Conservation (phyloP, 2,888 invertebrate genomes). For the Dynastes tityus region DNA sequence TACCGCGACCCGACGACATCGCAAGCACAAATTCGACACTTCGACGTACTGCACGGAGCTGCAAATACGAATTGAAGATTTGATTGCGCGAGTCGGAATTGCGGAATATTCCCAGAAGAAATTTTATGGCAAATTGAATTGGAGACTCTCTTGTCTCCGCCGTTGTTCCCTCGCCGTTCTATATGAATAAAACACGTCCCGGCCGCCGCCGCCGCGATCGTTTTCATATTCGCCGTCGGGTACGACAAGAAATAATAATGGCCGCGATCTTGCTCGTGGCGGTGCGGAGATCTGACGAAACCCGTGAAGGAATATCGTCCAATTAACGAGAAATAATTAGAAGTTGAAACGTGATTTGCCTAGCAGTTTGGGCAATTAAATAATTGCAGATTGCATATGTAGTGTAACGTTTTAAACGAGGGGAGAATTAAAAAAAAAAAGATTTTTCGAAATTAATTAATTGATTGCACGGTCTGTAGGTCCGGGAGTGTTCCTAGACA, state of each 20-base stretch:
- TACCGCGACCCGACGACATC: background rate
- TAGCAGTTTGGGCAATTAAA: too few relatives aligned
- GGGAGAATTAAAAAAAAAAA: too few relatives aligned
- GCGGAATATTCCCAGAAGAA: conserved; percentile 46
- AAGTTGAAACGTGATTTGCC: background rate
- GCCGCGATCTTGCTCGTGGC: conserved; percentile 18
- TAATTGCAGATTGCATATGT: too few relatives aligned
- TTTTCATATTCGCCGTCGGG: conserved; percentile 36
- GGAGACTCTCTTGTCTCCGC: conserved; percentile 28
- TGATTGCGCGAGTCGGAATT: conserved; percentile 40
- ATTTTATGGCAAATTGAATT: conserved; percentile 51
- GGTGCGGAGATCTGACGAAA: background rate
- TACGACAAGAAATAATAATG: background rate
- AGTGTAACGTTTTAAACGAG: too few relatives aligned
- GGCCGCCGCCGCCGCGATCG: background rate
- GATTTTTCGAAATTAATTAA: too few relatives aligned
- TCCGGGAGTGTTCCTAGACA: too few relatives aligned
- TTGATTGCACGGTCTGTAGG: too few relatives aligned
- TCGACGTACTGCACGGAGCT: background rate
- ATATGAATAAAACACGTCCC: conserved; percentile 28
- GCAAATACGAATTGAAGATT: conserved; percentile 33
- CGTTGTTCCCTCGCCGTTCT: conserved; percentile 6
- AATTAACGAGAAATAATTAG: conserved; percentile 28
- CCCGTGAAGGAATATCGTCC: conserved; percentile 4
- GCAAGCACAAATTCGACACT: conserved; percentile 33